Evolutionary conservation across 37 sponge, comb jelly and placozoan species (phyloP), one percentile per base, ranked within the genome.

Genomic region (Theonella swinhoei): DNA sequence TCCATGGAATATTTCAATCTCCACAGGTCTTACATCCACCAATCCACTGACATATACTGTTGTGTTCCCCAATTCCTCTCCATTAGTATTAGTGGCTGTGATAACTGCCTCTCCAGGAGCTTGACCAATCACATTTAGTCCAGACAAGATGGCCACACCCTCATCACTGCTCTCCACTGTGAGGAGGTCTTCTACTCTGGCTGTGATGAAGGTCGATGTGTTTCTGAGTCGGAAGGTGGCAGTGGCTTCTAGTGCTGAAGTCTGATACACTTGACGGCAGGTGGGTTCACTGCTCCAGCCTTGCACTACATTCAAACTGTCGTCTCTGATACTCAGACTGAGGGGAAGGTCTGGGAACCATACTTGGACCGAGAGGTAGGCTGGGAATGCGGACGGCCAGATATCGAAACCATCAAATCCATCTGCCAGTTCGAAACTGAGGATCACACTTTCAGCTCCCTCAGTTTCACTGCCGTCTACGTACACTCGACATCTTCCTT

Each of bases 301-400:
- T 39, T 58, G 62, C 19, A 91, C 66, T 9, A 74, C 32, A 77
- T 78, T 92, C 64, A 92, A 61, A n/a, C 47, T 43, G 0, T 40
- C 17, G 61, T 92, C 93, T 3, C 28, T 62, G 20, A 39, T n/a
- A 62, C 4, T 43, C 0, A 88, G 14, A 22, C 43, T 63, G 20
- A 92, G 58, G 17, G 89, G 82, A 8, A 82, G 36, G 0, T 76
- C 69, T 42, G 93, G 93, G 39, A 65, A 85, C 86, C 82, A 92
- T 17, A 92, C 89, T 31, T 77, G 76, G 61, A 83, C 80, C 20
- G 65, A 41, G 31, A 88, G 58, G 29, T 24, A 29, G 33, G 82
- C 71, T 9, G 84, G 83, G 60, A 89, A 83, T 3, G 62, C 72
- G 39, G 35, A 1, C 5, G 43, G 31, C 1, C 22, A 42, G 34